These are phyloP conservation scores for Oryzaephilus surinamensis DNA, from an alignment of 1,140 invertebrate genomes.

Conservation along the genomic window DNA sequence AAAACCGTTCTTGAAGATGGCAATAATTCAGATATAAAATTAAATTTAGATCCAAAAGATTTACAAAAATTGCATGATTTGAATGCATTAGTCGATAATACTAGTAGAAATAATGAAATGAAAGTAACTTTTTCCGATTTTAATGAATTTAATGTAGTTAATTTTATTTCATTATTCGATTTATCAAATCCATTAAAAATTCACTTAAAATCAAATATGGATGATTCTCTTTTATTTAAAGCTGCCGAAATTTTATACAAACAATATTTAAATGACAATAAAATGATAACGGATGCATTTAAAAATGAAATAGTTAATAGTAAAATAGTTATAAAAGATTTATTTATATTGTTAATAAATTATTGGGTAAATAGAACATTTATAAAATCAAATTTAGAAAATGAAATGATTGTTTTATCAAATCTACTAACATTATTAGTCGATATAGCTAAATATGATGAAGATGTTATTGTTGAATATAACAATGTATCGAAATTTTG, in stretches of 20 bases:
- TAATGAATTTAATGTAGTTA: constrained; percentile 17
- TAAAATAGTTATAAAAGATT: constrained; percentile 43
- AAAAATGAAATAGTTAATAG: constrained; percentile 28
- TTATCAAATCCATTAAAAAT: constrained; percentile 36
- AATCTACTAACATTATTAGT: constrained; percentile 30
- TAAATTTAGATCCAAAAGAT: constrained; percentile 25
- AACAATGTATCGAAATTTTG: constrained; percentile 64
- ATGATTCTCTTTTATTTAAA: constrained; percentile 36
- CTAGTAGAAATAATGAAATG: constrained; percentile 17
- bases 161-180: constrained; percentile 48
- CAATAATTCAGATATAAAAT: constrained; percentile 11
- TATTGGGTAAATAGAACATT: constrained; percentile 51
- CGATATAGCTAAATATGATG: constrained; percentile 34
- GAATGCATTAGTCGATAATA: constrained; percentile 23
- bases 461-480: constrained; percentile 40
- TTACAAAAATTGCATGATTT: constrained; percentile 35
- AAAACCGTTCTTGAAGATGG: constrained; percentile 16
- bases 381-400: constrained; percentile 39
- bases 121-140: constrained; percentile 31
- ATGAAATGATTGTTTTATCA: constrained; percentile 36
- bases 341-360: constrained; percentile 52
- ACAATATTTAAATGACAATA: constrained; percentile 41
- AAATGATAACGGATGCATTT: too few species aligned
- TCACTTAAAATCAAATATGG: constrained; percentile 34
- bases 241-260: constrained; percentile 50